Percentiles rank a stretch among this genome's conserved stretches.
Conservation (phyloP, 2,888 invertebrate species). For the Tachina fera region DNA sequence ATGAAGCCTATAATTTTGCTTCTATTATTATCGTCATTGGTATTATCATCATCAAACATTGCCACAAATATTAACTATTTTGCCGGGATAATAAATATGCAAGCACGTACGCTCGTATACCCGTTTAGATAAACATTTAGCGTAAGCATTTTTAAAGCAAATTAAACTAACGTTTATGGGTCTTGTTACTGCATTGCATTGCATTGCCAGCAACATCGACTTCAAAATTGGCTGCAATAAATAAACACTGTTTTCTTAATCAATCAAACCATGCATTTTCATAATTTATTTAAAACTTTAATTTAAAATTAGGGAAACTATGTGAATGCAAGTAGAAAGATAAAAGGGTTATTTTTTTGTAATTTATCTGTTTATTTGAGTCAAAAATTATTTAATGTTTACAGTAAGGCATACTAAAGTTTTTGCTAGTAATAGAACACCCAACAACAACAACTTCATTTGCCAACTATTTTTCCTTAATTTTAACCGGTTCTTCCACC, state of each 20-base stretch:
- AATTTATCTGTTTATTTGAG: too few species aligned
- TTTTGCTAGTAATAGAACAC: too few species aligned
- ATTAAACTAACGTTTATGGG: background rate
- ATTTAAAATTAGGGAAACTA: background rate
- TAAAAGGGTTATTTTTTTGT: too few species aligned
- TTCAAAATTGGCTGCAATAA: background rate
- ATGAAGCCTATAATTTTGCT: conserved; percentile 59
- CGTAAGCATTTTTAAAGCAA: background rate
- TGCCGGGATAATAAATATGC: conserved; percentile 8
- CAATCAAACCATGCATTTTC: background rate
- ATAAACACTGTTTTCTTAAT: background rate
- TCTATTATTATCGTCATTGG: conserved; percentile 37
- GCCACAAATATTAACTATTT: conserved; percentile 35
- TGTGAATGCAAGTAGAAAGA: too few species aligned
- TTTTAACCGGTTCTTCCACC: too few species aligned
- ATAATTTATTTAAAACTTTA: background rate
- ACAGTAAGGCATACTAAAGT: too few species aligned
- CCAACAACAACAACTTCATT: too few species aligned
- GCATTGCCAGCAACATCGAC: background rate
- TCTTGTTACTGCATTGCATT: background rate
- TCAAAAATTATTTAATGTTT: too few species aligned
- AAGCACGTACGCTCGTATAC: background rate
- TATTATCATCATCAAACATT: conserved; percentile 34
- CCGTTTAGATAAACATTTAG: background rate
- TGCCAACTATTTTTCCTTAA: too few species aligned